Conservation (phyloP, 2,797 vertebrate species). For the Agapornis canus region DNA sequence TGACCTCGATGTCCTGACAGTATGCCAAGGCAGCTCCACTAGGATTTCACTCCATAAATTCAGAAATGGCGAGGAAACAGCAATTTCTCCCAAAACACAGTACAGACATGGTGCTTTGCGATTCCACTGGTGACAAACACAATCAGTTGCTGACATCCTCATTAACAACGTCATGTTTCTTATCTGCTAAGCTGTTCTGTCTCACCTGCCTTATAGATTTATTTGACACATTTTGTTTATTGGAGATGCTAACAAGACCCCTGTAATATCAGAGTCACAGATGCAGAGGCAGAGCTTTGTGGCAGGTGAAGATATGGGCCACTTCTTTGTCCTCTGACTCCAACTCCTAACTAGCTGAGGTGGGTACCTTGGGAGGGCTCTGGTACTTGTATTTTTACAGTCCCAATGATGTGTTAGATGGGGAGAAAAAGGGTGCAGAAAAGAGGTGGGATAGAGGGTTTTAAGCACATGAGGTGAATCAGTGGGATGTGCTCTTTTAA, state of each 20-base stretch:
- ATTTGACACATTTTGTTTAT: background rate
- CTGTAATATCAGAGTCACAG: background rate
- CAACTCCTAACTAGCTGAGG: background rate
- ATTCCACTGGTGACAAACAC: background rate
- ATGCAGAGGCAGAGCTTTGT: background rate
- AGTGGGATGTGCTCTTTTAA: background rate
- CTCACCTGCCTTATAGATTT: background rate
- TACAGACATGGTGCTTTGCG: background rate
- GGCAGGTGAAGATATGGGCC: background rate
- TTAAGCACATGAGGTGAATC: background rate
- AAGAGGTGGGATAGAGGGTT: background rate
- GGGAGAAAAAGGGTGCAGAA: background rate
- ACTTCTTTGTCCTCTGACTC: background rate
- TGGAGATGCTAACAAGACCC: background rate
- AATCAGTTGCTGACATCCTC: background rate
- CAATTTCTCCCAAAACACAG: background rate
- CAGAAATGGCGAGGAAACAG: background rate
- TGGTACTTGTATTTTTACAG: background rate
- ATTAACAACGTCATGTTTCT: fast-evolving
- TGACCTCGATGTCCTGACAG: background rate
- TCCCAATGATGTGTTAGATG: background rate
- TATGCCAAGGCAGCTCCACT: background rate
- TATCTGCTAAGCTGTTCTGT: background rate
- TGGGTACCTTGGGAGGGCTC: background rate
- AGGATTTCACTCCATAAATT: background rate